Conservation (phyloP, 2,797 vertebrate species). For the Siniperca undulata region DNA sequence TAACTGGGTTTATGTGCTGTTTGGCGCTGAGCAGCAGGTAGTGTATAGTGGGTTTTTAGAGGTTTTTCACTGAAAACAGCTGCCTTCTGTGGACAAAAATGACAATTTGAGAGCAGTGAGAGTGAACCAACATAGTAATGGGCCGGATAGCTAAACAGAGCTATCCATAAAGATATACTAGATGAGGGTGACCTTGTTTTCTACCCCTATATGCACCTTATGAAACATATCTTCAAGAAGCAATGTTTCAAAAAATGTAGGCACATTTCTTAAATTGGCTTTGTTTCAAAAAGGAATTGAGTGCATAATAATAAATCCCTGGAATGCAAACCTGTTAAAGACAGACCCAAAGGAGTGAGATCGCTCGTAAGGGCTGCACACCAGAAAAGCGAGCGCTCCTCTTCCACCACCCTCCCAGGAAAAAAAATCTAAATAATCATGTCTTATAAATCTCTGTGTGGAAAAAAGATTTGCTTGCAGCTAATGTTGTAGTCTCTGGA, state of each 20-base stretch:
- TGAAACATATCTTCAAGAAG: neutral
- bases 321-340: neutral
- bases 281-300: slow-evolving; percentile 11
- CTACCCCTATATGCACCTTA: neutral
- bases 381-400: neutral
- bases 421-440: neutral
- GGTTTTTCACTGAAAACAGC: neutral
- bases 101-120: neutral
- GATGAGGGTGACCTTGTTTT: neutral
- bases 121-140: neutral
- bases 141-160: neutral
- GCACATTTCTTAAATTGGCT: neutral
- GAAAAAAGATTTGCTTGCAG: neutral
- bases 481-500: neutral
- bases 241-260: neutral
- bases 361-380: neutral
- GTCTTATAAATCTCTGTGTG: neutral
- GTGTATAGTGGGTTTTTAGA: neutral
- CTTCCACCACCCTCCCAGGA: neutral
- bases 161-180: neutral
- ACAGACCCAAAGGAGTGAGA: neutral
- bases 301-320: slow-evolving; percentile 2
- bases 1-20: neutral
- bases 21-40: neutral
- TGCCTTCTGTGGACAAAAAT: neutral